phyloP scores from a whole-genome alignment of 1,140 invertebrate genomes.

The Mamestra configurata region DNA sequence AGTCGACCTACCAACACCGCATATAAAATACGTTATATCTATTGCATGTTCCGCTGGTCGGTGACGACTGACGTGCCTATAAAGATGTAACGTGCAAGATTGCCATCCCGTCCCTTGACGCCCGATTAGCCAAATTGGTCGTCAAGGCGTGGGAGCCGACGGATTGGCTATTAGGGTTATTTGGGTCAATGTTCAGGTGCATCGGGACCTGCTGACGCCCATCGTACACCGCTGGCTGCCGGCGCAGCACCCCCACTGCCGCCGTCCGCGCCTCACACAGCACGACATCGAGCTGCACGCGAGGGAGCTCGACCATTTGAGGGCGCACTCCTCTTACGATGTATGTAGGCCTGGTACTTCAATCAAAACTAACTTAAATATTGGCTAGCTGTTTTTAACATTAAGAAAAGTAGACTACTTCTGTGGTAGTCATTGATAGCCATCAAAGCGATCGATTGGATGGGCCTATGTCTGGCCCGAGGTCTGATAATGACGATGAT shows the following conservation, averaged over 20 bases:
- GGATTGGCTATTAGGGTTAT: slow-evolving; percentile 10
- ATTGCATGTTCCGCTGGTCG: slow-evolving; percentile 28
- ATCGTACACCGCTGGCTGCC: slow-evolving; percentile 83
- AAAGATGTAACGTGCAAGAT: slow-evolving; percentile 32
- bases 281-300: slow-evolving; percentile 76
- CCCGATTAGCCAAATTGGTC: slow-evolving; percentile 45
- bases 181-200: slow-evolving; percentile 67
- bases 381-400: too few relatives aligned
- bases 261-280: slow-evolving; percentile 78
- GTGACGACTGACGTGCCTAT: background rate
- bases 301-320: slow-evolving; percentile 69
- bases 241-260: slow-evolving; percentile 72
- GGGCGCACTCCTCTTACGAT: slow-evolving; percentile 58
- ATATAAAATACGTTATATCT: slow-evolving; percentile 11
- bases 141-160: slow-evolving; percentile 34
- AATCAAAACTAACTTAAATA: background rate
- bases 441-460: background rate
- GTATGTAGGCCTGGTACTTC: slow-evolving; percentile 43
- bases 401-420: too few relatives aligned
- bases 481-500: too few relatives aligned
- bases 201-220: slow-evolving; percentile 83
- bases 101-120: slow-evolving; percentile 39
- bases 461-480: too few relatives aligned
- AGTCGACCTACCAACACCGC: slow-evolving; percentile 4
- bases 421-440: background rate